Base-by-base conservation (phyloP, 2,888 invertebrate genomes). In the Eilema depressum region DNA sequence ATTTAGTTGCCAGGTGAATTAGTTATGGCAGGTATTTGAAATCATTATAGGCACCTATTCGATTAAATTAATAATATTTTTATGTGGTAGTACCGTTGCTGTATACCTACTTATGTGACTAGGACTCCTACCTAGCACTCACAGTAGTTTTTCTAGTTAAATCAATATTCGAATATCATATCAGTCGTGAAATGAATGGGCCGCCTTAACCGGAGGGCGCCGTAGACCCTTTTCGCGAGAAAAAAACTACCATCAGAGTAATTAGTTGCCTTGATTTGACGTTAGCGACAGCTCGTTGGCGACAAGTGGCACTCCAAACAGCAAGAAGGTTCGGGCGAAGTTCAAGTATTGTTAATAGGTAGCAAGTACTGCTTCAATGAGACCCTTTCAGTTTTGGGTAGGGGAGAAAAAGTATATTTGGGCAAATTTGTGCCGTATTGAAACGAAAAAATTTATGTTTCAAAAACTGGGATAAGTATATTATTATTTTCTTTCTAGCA, bases 251-350 rank as follows among this genome's bases (percentile, higher is more conserved):
- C 56, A 25, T 68, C 26, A 47, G 68, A 56, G 66, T 77, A 82
- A 83, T 83, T 79, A 79, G 70, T 72, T 62, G 68, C 73, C 76
- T 74, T 76, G 77, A 81, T 79, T 74, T 73, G 72, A 75, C 72
- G 68, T 71, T 68, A 74, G 70, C 64, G 33, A n/a, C n/a, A n/a
- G 53, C 56, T 71, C 69, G 60, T 64, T 63, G 33, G 69, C n/a
- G 70, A 63, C 30, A 72, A 80, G 71, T 65, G 73, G 33, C 70
- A 30, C 72, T 74, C 65, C 1, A 11, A 25, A 65, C 65, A 60
- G 73, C 65, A 69, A 69, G 74, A 63, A 75, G 69, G 53, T 66
- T 14, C 11, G 67, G 41, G 67, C 53, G 41, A 71, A 70, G 75
- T 76, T 76, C 68, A 70, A 73, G 71, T 59, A 62, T 59, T 66